Evolutionary conservation across 1,140 invertebrate genomes (phyloP), one percentile per base, ranked within the genome.

Genomic region (Drosophila pandora): DNA sequence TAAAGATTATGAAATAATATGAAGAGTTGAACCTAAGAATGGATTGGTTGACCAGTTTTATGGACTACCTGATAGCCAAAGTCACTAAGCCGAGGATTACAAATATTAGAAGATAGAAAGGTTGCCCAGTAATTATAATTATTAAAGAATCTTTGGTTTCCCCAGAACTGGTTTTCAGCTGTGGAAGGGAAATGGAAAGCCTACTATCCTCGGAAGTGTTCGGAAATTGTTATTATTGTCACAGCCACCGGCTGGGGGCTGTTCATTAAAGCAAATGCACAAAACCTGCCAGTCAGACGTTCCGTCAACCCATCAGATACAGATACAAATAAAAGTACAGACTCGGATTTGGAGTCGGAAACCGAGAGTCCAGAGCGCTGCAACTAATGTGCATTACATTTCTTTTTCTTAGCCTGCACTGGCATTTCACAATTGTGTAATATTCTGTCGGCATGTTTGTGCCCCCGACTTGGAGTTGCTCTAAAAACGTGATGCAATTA

Each of bases 401-500:
- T 72, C 39, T 56, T 57, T 54, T 43, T 30, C 72, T 54, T 23
- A 23, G 21, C 34, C 41, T 43, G 47, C 1, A 6, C 55, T 48
- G 43, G 30, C 71, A 25, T 39, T 39, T 39, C 12, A 53, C 74
- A 76, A 76, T 76, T 76, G 74, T 76, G 74, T 76, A 76, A 76
- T 76, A 76, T 76, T 76, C 72, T 76, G 53, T 57, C 48, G 63
- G 62, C 71, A 55, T 76, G 54, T 72, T 56, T 58, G 25, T 37
- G 67, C 61, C 54, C 54, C 43, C 49, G 10, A 41, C 32, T 48
- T 47, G 37, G 57, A 55, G 74, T 48, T 62, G 74, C 63, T 76
- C 74, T 76, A 76, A 76, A 76, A 76, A 76, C 74, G 74, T 76
- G 74, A 76, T 76, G 72, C 74, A 76, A 76, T 76, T 76, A 76